phyloP scores from a whole-genome alignment of 1,140 invertebrate genomes.

The Leptinotarsa defecta region DNA sequence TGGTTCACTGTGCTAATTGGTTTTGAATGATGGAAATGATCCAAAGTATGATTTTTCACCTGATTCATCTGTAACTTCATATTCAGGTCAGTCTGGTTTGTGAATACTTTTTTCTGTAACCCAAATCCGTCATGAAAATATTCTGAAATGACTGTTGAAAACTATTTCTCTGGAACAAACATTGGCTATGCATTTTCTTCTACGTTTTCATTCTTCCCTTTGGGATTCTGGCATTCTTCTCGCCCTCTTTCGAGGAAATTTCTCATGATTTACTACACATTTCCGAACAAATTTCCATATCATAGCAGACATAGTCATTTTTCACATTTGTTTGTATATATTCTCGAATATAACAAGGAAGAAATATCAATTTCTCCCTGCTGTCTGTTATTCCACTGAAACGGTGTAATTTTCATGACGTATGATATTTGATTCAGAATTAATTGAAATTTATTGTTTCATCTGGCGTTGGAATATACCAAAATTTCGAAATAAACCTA shows the following conservation, averaged over 20 bases:
- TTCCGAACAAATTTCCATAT: slow-evolving; percentile 33
- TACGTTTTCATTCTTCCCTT: not conserved
- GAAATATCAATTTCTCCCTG: slow-evolving; percentile 12
- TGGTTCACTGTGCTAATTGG: too few species aligned
- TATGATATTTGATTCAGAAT: not conserved
- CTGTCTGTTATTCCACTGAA: not conserved
- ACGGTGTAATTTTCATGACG: not conserved
- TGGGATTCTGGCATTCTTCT: not conserved
- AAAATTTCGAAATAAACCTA: too few species aligned
- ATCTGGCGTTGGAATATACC: too few species aligned
- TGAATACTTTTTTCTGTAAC: too few species aligned
- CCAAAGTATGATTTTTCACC: too few species aligned
- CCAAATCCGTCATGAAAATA: too few species aligned
- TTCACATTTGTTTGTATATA: not conserved
- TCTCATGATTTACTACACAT: slow-evolving; percentile 21
- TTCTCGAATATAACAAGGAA: slow-evolving; percentile 1
- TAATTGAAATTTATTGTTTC: not conserved
- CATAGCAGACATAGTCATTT: slow-evolving; percentile 26
- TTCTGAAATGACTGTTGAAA: too few species aligned
- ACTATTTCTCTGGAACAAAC: too few species aligned
- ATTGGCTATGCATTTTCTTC: not conserved
- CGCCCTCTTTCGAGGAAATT: not conserved
- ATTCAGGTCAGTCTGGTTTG: too few species aligned
- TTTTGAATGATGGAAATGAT: too few species aligned
- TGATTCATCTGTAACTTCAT: too few species aligned